Evolutionary conservation across 1,140 invertebrate genomes (phyloP), one percentile per base, ranked within the genome.

Genomic region (Nixonia krombeini): DNA sequence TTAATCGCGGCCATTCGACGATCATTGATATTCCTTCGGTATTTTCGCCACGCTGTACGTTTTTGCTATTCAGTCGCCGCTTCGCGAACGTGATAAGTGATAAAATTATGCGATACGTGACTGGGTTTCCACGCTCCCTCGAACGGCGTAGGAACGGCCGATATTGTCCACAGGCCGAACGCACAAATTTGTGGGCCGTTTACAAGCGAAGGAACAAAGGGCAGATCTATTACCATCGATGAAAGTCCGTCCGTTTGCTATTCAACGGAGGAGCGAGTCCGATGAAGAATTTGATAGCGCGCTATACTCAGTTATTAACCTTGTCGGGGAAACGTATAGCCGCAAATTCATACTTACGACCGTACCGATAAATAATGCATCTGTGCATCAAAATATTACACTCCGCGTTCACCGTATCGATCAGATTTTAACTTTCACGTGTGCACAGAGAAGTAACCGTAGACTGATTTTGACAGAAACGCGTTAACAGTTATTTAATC

Each of bases 51-150:
- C 35, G 8, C 35, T 18, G 47, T 2, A 21, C 38, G 4, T 28
- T 45, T 47, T 70, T 63, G 56, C 56, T 70, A 70, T 70, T 70
- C 66, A 33, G 45, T 37, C 49, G 55, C 40, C 45, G 66, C 58
- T 23, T 33, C 41, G 52, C 9, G 26, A 41, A 64, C 59, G 46
- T 70, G 66, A 70, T 63, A 70, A 70, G 59, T 70, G 59, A 70
- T 70, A 70, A 58, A 64, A 70, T 70, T 70, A 70, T 70, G 55
- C 51, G 17, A 29, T 55, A 64, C 66, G 66, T 69, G 66, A 69
- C 46, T 41, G 23, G 26, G 38, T 23, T 62, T 38, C 40, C 17
- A 10, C 17, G 29, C 42, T 33, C 28, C 44, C 40, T 51, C 51
- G 17, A 35, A 31, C 25, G 28, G 23, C 38, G 0, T n/a, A 13